A percentile compares a stretch with the other conserved stretches of the same genome.
phyloP scores from a whole-genome alignment of 2,797 vertebrate genomes.

The Lacerta bilineata region DNA sequence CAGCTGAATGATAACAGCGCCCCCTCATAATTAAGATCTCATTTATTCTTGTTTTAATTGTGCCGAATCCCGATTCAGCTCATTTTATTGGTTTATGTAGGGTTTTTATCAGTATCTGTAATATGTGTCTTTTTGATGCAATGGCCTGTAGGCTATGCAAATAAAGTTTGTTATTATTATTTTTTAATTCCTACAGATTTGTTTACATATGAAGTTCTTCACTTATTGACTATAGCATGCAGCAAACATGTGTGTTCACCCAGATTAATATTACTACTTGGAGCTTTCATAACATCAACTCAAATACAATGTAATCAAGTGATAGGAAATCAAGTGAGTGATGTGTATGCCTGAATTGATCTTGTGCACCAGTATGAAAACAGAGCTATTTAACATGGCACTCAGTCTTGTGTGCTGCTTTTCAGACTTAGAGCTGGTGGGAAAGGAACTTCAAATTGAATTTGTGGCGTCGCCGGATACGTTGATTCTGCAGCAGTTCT shows the following conservation, averaged over 20 bases:
- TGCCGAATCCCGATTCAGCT: no score
- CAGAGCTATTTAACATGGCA: not conserved
- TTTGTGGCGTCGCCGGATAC: not conserved
- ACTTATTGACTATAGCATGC: not conserved
- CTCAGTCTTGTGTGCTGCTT: not conserved
- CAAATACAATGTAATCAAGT: not conserved
- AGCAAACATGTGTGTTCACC: not conserved
- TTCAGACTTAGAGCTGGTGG: not conserved
- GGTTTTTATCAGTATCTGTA: no score
- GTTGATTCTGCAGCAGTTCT: no score
- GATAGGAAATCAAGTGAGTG: not conserved
- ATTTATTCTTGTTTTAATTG: no score
- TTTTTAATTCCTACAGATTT: not conserved
- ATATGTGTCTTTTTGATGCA: no score
- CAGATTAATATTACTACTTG: not conserved
- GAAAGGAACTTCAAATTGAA: not conserved
- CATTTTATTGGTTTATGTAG: no score
- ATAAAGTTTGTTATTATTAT: no score
- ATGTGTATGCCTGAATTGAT: no score
- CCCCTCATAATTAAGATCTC: no score
- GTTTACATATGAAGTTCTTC: not conserved
- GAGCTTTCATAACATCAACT: not conserved
- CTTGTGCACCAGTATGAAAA: not conserved
- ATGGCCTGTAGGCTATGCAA: no score
- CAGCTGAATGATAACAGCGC: no score